A percentile compares a stretch with the other conserved stretches of the same genome.
Conservation (phyloP, 2,113 vertebrate species). For the Anguilla japonica region DNA sequence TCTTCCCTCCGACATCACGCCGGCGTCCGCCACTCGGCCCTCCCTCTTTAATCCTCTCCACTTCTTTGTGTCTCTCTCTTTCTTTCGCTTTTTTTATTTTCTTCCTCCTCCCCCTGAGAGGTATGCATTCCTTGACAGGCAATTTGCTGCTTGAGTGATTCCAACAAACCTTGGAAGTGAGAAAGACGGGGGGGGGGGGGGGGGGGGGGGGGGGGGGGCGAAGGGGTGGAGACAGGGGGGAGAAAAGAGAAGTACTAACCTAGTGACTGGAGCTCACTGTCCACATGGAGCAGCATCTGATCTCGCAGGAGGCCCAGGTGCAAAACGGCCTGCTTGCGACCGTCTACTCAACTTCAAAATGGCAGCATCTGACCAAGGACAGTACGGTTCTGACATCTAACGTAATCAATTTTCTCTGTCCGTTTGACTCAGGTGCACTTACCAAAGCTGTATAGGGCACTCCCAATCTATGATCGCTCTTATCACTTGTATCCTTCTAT, state of each 20-base stretch:
- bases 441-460: no score
- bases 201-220: no score
- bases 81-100: constrained; percentile 11
- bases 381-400: not conserved
- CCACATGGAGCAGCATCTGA: not conserved
- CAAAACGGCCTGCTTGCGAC: not conserved
- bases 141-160: constrained; percentile 49
- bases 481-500: no score
- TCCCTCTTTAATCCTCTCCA: not conserved
- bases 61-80: constrained; percentile 11
- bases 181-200: not conserved
- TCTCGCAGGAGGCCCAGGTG: not conserved
- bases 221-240: not conserved
- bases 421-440: no score
- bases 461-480: no score
- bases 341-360: not conserved
- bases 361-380: not conserved
- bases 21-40: not conserved
- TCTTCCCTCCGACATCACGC: not conserved
- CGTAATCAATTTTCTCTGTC: no score
- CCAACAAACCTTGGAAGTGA: constrained; percentile 32
- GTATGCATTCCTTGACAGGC: constrained; percentile 44
- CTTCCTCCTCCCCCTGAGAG: constrained; percentile 7
- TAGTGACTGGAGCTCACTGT: not conserved
- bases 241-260: not conserved